phyloP scores from a whole-genome alignment of 2,888 invertebrate species.

The Hofmannophila pseudospretella region DNA sequence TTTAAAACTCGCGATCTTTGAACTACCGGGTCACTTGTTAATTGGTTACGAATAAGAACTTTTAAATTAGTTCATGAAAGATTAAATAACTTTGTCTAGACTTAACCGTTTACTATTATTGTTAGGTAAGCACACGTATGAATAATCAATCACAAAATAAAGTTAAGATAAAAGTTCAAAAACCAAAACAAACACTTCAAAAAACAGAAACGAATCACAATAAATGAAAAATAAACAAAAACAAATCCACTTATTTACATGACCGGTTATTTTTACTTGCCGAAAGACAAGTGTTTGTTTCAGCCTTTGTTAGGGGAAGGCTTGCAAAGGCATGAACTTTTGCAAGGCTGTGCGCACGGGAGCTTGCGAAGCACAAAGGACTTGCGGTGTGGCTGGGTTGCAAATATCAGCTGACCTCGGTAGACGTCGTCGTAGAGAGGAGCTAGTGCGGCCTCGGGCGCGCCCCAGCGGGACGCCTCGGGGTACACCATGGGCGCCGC shows the following conservation, averaged over 20 bases:
- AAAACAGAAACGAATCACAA: background rate
- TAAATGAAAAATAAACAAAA: too few species aligned
- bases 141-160: background rate
- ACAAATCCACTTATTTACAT: too few species aligned
- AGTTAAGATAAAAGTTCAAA: background rate
- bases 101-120: too few species aligned
- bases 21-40: background rate
- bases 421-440: constrained; percentile 82
- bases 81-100: too few species aligned
- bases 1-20: constrained; percentile 3
- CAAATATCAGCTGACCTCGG: constrained; percentile 76
- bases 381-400: too few species aligned
- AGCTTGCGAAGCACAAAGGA: constrained; percentile 11
- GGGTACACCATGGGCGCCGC: constrained; percentile 78
- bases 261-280: background rate
- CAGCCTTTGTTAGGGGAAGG: background rate
- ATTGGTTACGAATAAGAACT: background rate
- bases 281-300: background rate
- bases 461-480: constrained; percentile 79
- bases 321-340: background rate
- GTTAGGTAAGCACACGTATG: background rate
- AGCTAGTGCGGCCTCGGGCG: constrained; percentile 79
- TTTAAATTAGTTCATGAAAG: background rate
- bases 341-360: constrained; percentile 7
- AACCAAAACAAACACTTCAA: background rate